A percentile compares a stretch with the other conserved stretches of the same genome.
Conservation (phyloP, 1,140 invertebrate genomes). For the Drosophila insularis region DNA sequence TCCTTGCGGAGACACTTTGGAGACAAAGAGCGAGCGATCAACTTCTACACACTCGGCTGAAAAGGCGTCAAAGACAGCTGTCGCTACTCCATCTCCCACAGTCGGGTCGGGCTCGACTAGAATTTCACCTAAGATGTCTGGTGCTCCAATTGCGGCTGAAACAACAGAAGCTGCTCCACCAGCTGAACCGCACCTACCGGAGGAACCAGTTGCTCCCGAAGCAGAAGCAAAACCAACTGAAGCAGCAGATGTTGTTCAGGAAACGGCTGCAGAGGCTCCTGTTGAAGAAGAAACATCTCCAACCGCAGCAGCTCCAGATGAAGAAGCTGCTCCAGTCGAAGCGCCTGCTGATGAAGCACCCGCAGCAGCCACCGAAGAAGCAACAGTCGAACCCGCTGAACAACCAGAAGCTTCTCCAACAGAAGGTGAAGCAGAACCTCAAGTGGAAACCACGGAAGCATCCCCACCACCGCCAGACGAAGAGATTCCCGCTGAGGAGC, state of each 20-base stretch:
- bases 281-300: conserved; percentile 9
- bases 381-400: neutral
- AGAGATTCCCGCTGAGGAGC: neutral
- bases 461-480: conserved; percentile 13
- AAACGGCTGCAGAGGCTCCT: neutral
- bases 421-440: too few species aligned
- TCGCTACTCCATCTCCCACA: neutral
- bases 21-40: neutral
- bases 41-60: neutral
- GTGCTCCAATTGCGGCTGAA: neutral
- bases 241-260: neutral
- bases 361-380: neutral
- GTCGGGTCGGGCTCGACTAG: neutral
- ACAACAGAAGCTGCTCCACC: neutral
- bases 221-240: neutral
- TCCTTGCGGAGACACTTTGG: conserved; percentile 37
- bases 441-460: neutral
- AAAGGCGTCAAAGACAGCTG: neutral
- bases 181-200: neutral
- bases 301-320: neutral
- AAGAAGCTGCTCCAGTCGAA: conserved; percentile 8
- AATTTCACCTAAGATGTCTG: neutral
- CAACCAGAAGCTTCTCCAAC: neutral
- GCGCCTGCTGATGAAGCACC: conserved; percentile 11
- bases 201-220: neutral